These are phyloP conservation scores for Odocoileus virginianus DNA, from an alignment of 2,113 vertebrate species.

Conservation along the genomic window DNA sequence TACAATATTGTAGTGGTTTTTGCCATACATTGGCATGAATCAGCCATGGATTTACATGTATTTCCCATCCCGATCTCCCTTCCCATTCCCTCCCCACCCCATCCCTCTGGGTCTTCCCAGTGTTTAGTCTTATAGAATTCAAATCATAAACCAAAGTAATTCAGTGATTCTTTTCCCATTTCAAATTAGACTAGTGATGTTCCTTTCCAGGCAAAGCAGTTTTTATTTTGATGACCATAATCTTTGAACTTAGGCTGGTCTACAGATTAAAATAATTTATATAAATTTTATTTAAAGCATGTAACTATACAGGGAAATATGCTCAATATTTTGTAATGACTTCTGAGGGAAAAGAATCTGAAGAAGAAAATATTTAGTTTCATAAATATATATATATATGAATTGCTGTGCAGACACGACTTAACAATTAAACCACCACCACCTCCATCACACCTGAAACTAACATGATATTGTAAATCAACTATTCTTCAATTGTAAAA, in stretches of 20 bases:
- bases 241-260: neutral
- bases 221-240: constrained; percentile 9
- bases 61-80: too few relatives aligned
- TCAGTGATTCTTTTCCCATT: neutral
- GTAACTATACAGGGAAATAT: neutral
- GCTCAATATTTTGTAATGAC: neutral
- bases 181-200: neutral
- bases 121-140: neutral
- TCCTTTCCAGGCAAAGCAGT: neutral
- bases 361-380: neutral
- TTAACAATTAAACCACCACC: neutral
- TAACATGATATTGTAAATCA: neutral
- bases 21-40: too few relatives aligned
- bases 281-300: neutral
- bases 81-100: too few relatives aligned
- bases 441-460: neutral
- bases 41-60: too few relatives aligned
- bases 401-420: neutral
- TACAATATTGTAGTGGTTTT: too few relatives aligned
- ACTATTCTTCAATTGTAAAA: neutral
- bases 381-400: neutral
- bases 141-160: neutral
- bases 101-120: too few relatives aligned
- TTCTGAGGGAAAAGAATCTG: neutral
- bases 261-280: neutral